Percentiles rank a stretch among this genome's conserved stretches.
phyloP scores from a whole-genome alignment of 2,888 invertebrate species.

The Auanema freiburgensis region DNA sequence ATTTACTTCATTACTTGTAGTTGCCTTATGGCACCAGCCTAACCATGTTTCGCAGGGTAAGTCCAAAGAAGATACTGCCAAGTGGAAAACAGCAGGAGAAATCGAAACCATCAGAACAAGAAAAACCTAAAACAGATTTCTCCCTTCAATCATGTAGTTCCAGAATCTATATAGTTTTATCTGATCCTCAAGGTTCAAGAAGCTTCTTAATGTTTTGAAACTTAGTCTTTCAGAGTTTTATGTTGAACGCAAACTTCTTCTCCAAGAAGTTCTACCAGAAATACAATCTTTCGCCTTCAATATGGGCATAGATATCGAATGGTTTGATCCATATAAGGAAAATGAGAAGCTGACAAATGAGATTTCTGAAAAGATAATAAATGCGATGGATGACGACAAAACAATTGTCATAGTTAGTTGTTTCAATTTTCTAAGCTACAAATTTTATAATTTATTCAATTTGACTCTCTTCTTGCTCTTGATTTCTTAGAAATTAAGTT shows the following conservation, averaged over 20 bases:
- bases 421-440: background rate
- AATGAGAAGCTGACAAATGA: slow-evolving; percentile 10
- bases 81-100: too few species aligned
- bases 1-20: too few species aligned
- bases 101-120: too few species aligned
- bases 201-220: background rate
- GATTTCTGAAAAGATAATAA: background rate
- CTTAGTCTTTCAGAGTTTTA: slow-evolving; percentile 53
- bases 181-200: too few species aligned
- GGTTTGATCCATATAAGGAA: slow-evolving; percentile 38
- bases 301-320: slow-evolving; percentile 64
- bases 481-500: slow-evolving; percentile 5
- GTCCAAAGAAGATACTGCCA: too few species aligned
- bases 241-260: slow-evolving; percentile 50
- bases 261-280: slow-evolving; percentile 57
- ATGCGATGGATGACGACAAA: slow-evolving; percentile 1
- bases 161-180: too few species aligned
- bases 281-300: slow-evolving; percentile 64
- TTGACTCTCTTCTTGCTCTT: background rate
- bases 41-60: too few species aligned
- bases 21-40: too few species aligned
- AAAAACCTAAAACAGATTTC: too few species aligned
- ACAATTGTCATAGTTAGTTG: background rate
- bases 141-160: too few species aligned
- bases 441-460: background rate